Percentiles rank a stretch among this genome's conserved stretches.
Conservation (phyloP, 2,888 invertebrate species). For the Balanococcus diminutus region DNA sequence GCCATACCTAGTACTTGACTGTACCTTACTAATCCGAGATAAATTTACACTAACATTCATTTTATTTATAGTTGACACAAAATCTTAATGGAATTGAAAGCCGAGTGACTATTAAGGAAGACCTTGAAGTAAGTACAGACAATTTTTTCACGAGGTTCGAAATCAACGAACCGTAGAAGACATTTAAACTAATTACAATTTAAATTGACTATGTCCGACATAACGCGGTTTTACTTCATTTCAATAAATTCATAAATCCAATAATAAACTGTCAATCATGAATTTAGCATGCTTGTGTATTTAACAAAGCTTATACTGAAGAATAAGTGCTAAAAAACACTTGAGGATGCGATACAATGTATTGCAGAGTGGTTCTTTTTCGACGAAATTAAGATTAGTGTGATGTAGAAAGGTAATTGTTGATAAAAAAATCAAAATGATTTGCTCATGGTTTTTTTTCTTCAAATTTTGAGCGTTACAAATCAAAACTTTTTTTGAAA, state of each 20-base stretch:
- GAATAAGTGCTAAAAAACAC: not conserved
- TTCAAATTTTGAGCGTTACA: too few relatives aligned
- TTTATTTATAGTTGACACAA: constrained; percentile 4
- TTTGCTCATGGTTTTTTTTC: too few relatives aligned
- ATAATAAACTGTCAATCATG: not conserved
- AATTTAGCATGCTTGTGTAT: not conserved
- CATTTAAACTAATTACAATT: not conserved
- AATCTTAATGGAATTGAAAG: not conserved
- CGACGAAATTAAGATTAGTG: too few relatives aligned
- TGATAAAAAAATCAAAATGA: too few relatives aligned
- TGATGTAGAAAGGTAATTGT: too few relatives aligned
- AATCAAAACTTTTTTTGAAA: too few relatives aligned
- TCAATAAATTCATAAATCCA: not conserved
- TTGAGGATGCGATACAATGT: not conserved
- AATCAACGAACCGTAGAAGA: not conserved
- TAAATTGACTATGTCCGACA: not conserved
- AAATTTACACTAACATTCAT: not conserved
- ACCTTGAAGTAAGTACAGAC: constrained; percentile 12
- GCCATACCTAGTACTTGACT: not conserved
- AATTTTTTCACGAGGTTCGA: not conserved
- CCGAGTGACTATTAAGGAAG: constrained; percentile 15
- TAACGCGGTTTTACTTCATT: not conserved
- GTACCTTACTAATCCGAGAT: not conserved
- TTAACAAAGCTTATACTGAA: not conserved
- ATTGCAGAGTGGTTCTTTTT: too few relatives aligned